Base-by-base conservation (phyloP, 2,888 invertebrate genomes). In the Polyommatus icarus region DNA sequence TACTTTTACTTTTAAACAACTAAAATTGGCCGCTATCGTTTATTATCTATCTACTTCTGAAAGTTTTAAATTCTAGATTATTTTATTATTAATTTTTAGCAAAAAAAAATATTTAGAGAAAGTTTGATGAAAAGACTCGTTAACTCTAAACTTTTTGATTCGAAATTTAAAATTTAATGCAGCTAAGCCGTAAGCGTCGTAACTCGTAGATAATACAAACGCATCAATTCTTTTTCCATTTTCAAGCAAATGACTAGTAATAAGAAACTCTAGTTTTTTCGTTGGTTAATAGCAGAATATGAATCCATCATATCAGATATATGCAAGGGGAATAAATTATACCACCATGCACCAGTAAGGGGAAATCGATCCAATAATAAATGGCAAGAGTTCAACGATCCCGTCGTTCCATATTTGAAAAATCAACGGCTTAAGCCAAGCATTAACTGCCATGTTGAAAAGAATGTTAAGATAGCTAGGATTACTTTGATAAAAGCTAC, bases 361-460 rank as follows among this genome's bases (percentile, higher is more conserved):
- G 67, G 67, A 29, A 67, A 67, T 67, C 67, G 67, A 67, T 67
- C 67, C 67, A 67, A 29, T 67, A 67, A 67, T 67, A 67, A 67
- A 67, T 67, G 67, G 67, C 67, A 67, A 32, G 20, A 67, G 67
- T 67, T 67, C 67, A 67, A 29, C 15, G 67, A 67, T 32, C 67
- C 67, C 67, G 1, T 2, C 29, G 15, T 15, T 32, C 4, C 67
- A 12, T 67, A 7, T 29, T 67, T 29, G 20, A 67, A 67, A 67
- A 67, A 67, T 32, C 32, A 67, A 67, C 15, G 29, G 29, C 67
- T 29, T 29, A 67, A 29, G 15, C 29, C 67, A 29, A 29, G 29
- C 67, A 24, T 61, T 20, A 61, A 61, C 32, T 67, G 67, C 8
- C 24, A 24, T 24, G 2, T 32, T 32, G 29, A 32, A 29, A 67